Evolutionary conservation across 2,888 invertebrate genomes (phyloP).

Genomic region (Pseudococcus longispinus): DNA sequence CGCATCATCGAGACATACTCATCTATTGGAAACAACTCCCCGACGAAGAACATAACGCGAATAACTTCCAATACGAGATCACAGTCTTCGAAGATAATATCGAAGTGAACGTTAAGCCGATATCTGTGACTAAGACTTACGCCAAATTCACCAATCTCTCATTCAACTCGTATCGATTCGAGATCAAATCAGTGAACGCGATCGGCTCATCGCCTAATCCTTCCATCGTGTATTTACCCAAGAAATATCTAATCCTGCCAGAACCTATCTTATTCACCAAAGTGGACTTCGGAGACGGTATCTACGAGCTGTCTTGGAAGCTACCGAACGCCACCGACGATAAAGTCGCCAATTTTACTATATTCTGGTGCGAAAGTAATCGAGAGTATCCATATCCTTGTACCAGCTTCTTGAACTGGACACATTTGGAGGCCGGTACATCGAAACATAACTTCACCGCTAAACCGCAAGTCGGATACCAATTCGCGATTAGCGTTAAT

Average conservation of each 20-base stretch:
- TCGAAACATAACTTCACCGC: slow-evolving; percentile 69
- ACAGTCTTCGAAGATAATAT: not conserved
- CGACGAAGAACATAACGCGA: slow-evolving; percentile 74
- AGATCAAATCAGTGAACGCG: slow-evolving; percentile 70
- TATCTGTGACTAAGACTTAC: slow-evolving; percentile 62
- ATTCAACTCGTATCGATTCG: slow-evolving; percentile 66
- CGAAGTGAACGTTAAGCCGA: not conserved
- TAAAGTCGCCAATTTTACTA: slow-evolving; percentile 70
- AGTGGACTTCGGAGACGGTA: slow-evolving; percentile 74
- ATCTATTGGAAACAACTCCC: slow-evolving; percentile 82
- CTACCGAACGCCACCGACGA: slow-evolving; percentile 63
- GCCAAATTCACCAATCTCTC: slow-evolving; percentile 68
- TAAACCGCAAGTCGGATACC: slow-evolving; percentile 69
- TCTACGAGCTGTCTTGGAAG: slow-evolving; percentile 79
- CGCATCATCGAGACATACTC: slow-evolving; percentile 69
- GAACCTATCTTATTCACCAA: slow-evolving; percentile 74
- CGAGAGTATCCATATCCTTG: slow-evolving; percentile 70
- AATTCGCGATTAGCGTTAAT: slow-evolving; percentile 84
- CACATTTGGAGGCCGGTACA: slow-evolving; percentile 66
- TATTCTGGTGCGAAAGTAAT: slow-evolving; percentile 78
- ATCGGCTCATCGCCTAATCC: slow-evolving; percentile 68
- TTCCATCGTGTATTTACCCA: slow-evolving; percentile 71
- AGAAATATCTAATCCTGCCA: slow-evolving; percentile 64
- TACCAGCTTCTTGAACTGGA: slow-evolving; percentile 70
- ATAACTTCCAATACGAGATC: slow-evolving; percentile 72